Evolutionary conservation across 2,797 vertebrate genomes (phyloP).

Genomic region (Macropus fuliginosus): DNA sequence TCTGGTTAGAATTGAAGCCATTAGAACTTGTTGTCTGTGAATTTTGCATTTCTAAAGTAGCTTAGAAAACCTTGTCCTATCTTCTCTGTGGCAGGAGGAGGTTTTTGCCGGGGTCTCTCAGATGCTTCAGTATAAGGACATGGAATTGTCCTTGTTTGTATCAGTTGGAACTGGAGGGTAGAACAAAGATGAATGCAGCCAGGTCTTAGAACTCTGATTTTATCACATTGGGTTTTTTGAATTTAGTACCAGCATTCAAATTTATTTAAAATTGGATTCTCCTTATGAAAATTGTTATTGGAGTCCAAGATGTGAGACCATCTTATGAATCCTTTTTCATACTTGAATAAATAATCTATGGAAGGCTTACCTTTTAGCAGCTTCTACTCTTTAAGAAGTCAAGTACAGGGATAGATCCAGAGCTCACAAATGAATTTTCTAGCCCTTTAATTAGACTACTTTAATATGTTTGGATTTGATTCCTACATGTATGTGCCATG

Average conservation of each 20-base stretch:
- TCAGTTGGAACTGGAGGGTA: not conserved
- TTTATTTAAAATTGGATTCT: not conserved
- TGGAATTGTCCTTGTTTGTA: not conserved
- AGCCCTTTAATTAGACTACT: not conserved
- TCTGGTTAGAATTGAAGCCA: not conserved
- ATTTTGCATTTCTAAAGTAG: not conserved
- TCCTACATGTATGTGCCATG: not conserved
- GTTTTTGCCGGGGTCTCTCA: not conserved
- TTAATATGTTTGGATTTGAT: slow-evolving; percentile 16
- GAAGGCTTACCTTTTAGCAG: not conserved
- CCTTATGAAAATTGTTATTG: not conserved
- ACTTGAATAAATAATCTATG: slow-evolving; percentile 7
- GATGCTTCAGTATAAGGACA: not conserved
- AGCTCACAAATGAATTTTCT: slow-evolving; percentile 4
- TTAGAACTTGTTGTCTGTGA: not conserved
- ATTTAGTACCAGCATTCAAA: not conserved
- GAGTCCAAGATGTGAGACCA: not conserved
- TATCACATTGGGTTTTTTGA: not conserved
- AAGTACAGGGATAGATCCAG: not conserved
- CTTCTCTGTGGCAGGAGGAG: not conserved
- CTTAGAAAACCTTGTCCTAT: not conserved
- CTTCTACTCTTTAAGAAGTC: not conserved
- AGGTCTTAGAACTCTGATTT: not conserved
- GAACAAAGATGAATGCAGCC: not conserved
- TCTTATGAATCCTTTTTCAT: not conserved